Percentiles rank a stretch among this genome's conserved stretches.
Evolutionary conservation across 2,797 vertebrate genomes (phyloP).

Genomic region (Rhabdomys pumilio): DNA sequence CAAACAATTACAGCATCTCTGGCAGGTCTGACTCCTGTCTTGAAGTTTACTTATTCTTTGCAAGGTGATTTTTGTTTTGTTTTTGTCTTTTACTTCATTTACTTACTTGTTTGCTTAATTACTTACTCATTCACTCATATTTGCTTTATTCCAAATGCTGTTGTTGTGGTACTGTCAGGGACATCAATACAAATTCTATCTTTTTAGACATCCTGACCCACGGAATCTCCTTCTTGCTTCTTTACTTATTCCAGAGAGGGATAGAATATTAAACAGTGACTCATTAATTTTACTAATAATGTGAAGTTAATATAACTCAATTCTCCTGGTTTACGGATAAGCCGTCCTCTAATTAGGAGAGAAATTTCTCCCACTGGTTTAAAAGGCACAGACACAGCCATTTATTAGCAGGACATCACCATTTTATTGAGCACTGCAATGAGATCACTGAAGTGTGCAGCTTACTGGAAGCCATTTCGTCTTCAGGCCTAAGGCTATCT

Average conservation of each 20-base stretch:
- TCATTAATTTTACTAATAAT: slow-evolving; percentile 74
- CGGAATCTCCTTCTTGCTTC: slow-evolving; percentile 27
- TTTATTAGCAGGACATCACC: slow-evolving; percentile 75
- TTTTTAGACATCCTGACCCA: slow-evolving; percentile 17
- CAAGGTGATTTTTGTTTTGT: not conserved
- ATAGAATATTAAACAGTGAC: slow-evolving; percentile 71
- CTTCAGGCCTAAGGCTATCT: not conserved
- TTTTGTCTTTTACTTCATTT: not conserved
- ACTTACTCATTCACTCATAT: too few relatives aligned
- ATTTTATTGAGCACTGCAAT: slow-evolving; percentile 66
- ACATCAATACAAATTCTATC: slow-evolving; percentile 58
- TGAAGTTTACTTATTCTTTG: not conserved
- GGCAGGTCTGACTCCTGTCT: not conserved
- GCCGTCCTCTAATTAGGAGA: slow-evolving; percentile 64
- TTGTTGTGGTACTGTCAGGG: slow-evolving; percentile 69
- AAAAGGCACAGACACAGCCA: slow-evolving; percentile 74
- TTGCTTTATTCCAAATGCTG: slow-evolving; percentile 61
- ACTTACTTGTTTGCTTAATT: not conserved
- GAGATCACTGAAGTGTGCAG: not conserved
- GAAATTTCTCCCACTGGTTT: slow-evolving; percentile 68
- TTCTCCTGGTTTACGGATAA: slow-evolving; percentile 62
- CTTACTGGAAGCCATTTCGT: slow-evolving; percentile 54
- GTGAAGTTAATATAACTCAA: slow-evolving; percentile 71
- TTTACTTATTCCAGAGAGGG: slow-evolving; percentile 55
- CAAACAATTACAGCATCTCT: not conserved